phyloP scores from a whole-genome alignment of 2,113 vertebrate species.

The Dipodomys ordii region DNA sequence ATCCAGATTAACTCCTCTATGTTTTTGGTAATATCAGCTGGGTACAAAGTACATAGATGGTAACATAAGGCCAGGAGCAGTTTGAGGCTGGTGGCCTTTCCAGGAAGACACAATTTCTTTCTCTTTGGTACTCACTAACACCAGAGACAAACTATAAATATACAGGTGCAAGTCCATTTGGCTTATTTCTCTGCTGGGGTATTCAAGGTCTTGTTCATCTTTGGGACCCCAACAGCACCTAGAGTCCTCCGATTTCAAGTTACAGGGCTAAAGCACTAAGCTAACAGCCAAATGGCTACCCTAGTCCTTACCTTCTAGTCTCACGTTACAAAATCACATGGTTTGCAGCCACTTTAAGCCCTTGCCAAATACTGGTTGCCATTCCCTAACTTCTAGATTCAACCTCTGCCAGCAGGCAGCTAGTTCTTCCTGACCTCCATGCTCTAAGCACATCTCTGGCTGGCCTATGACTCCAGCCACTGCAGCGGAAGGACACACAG shows the following conservation, averaged over 20 bases:
- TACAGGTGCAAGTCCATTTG: neutral
- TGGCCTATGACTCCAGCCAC: neutral
- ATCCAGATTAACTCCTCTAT: neutral
- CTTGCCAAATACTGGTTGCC: neutral
- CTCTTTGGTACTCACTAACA: neutral
- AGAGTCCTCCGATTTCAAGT: neutral
- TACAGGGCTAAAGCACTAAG: neutral
- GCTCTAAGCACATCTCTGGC: neutral
- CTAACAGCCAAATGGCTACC: neutral
- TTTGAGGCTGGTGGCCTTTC: neutral
- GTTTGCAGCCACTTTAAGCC: neutral
- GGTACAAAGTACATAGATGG: neutral
- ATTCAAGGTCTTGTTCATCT: neutral
- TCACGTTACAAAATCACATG: neutral
- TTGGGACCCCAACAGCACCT: neutral
- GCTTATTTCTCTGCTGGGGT: neutral
- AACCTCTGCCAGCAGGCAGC: neutral
- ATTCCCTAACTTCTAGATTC: neutral
- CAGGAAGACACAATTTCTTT: neutral
- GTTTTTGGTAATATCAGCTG: neutral
- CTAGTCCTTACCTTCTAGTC: neutral
- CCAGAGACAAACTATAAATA: neutral
- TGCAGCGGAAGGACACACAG: slow-evolving; percentile 12
- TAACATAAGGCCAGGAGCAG: neutral
- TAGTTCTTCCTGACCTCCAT: neutral